Evolutionary conservation across 2,113 vertebrate species (phyloP).

Genomic region (Alosa alosa): DNA sequence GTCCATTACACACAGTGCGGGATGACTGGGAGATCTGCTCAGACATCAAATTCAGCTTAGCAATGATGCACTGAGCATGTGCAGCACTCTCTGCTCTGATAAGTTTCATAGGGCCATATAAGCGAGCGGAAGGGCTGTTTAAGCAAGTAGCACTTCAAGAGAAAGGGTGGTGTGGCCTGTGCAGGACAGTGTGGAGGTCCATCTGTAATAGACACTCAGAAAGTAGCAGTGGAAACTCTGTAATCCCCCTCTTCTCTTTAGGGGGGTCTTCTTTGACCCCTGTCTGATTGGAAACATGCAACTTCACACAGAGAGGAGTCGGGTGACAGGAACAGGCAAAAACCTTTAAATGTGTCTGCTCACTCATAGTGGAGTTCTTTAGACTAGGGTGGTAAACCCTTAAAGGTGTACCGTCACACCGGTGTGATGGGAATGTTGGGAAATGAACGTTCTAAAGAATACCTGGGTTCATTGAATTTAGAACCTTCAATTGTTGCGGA

Average conservation of each 20-base stretch:
- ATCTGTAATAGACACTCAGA: background rate
- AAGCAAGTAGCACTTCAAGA: background rate
- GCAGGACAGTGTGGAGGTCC: background rate
- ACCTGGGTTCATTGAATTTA: too few species aligned
- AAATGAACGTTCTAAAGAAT: too few species aligned
- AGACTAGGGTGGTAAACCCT: background rate
- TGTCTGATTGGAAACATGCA: conserved; percentile 12
- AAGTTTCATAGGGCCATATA: background rate
- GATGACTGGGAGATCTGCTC: conserved; percentile 41
- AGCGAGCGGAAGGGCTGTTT: background rate
- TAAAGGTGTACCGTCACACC: too few species aligned
- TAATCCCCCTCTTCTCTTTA: background rate
- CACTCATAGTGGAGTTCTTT: background rate
- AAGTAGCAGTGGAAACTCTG: background rate
- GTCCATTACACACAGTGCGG: conserved; percentile 39
- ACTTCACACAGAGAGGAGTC: conserved; percentile 8
- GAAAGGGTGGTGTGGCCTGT: conserved; percentile 6
- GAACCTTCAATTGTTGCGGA: too few species aligned
- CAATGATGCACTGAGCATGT: conserved; percentile 22
- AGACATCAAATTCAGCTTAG: conserved; percentile 35
- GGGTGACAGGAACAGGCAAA: background rate
- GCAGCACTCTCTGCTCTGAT: conserved; percentile 49
- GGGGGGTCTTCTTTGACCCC: conserved; percentile 15
- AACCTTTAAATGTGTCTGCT: background rate
- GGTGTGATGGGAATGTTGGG: too few species aligned